A percentile compares a stretch with the other conserved stretches of the same genome.
phyloP scores from a whole-genome alignment of 2,888 invertebrate genomes.

The Rugalucina vietnamica region DNA sequence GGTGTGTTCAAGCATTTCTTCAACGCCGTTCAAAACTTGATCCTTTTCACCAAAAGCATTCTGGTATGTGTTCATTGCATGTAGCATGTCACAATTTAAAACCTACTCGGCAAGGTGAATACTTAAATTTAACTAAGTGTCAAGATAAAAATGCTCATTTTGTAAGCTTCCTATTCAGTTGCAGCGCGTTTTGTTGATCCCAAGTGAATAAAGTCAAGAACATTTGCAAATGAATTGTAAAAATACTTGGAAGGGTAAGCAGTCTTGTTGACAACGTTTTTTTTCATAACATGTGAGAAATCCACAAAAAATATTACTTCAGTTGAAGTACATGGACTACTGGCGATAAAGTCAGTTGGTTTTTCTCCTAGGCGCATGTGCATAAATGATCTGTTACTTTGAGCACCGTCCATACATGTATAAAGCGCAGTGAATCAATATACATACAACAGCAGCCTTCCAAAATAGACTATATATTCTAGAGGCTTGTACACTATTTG shows the following conservation, averaged over 20 bases:
- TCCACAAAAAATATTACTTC: slow-evolving; percentile 44
- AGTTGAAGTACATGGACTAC: slow-evolving; percentile 26
- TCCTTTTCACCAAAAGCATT: slow-evolving; percentile 35
- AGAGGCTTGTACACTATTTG: slow-evolving; percentile 28
- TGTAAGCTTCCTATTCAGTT: slow-evolving; percentile 39
- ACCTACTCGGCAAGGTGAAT: slow-evolving; percentile 54
- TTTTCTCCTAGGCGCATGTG: slow-evolving; percentile 32
- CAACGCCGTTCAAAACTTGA: slow-evolving; percentile 37
- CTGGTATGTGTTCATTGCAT: slow-evolving; percentile 41
- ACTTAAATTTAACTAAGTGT: slow-evolving; percentile 30
- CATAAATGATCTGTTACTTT: slow-evolving; percentile 38
- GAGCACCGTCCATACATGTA: slow-evolving; percentile 47
- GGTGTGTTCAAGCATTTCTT: neutral
- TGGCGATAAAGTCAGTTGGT: slow-evolving; percentile 6
- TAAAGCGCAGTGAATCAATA: slow-evolving; percentile 38
- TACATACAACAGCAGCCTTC: slow-evolving; percentile 37
- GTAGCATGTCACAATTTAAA: slow-evolving; percentile 40
- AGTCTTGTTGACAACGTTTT: no score
- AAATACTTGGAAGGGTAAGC: no score
- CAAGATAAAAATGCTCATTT: slow-evolving; percentile 39
- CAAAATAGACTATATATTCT: slow-evolving; percentile 38
- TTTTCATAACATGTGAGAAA: slow-evolving; percentile 17
- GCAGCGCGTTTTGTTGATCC: slow-evolving; percentile 37
- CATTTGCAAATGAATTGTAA: slow-evolving; percentile 56
- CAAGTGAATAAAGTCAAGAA: slow-evolving; percentile 39